A percentile compares a stretch with the other conserved stretches of the same genome.
These are phyloP conservation scores for Drosophila tani DNA, from an alignment of 1,140 invertebrate species.

Conservation along the genomic window DNA sequence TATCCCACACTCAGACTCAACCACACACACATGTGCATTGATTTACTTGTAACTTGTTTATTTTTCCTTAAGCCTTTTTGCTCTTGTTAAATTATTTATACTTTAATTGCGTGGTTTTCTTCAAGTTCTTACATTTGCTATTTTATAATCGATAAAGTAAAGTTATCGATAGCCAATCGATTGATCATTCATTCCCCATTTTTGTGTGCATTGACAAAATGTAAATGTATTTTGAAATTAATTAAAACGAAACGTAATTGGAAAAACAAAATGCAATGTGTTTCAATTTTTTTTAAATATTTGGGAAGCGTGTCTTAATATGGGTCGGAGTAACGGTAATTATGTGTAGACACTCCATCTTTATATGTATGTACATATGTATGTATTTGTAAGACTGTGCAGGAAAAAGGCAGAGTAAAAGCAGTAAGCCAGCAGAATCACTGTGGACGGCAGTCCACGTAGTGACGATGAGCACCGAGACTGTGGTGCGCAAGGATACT, in stretches of 20 bases:
- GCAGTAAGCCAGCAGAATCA: too few relatives aligned
- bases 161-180: slow-evolving; percentile 2
- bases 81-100: slow-evolving; percentile 52
- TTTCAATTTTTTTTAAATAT: neutral
- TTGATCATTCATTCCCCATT: slow-evolving; percentile 51
- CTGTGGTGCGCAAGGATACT: too few relatives aligned
- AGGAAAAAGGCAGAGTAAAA: too few relatives aligned
- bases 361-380: too few relatives aligned
- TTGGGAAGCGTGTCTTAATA: too few relatives aligned
- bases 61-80: slow-evolving; percentile 52
- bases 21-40: slow-evolving; percentile 21
- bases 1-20: slow-evolving; percentile 22
- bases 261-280: neutral
- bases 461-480: too few relatives aligned
- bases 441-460: too few relatives aligned
- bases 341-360: too few relatives aligned
- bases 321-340: too few relatives aligned
- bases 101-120: slow-evolving; percentile 30
- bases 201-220: slow-evolving; percentile 57
- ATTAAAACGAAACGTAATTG: slow-evolving; percentile 49
- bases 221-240: slow-evolving; percentile 70
- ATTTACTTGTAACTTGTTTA: slow-evolving; percentile 37
- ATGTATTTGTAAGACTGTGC: too few relatives aligned
- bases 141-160: slow-evolving; percentile 18
- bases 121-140: slow-evolving; percentile 18